Evolutionary conservation across 2,113 vertebrate genomes (phyloP), one percentile per base, ranked within the genome.

Genomic region (Cololabis saira): DNA sequence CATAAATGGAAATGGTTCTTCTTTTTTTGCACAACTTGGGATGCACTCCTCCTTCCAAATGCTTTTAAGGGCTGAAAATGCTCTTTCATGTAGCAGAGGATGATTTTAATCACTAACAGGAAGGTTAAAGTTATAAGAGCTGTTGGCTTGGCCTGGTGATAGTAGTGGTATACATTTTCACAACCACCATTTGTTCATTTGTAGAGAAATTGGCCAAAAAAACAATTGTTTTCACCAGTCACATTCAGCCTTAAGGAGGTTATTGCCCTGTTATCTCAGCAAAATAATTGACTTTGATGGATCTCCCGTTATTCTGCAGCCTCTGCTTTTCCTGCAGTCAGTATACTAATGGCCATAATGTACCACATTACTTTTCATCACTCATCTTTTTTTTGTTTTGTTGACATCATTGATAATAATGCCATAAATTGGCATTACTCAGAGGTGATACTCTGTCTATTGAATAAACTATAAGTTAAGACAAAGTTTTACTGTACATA

Each of bases 291-390:
- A 18, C 76, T 72, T 76, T 78, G 71, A 80, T 76, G 62, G 61
- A 76, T 82, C 24, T 56, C 4, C 56, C 41, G 61, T 73, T 62
- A 54, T 56, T 64, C 65, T 55, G 61, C 67, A 37, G 71, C 67
- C 81, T 64, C 59, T 61, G 52, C 58, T 49, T 70, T 75, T 48
- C 33, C 68, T 74, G 78, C 63, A 70, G 66, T 47, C 67, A 17
- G 37, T 12, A 47, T 17, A 57, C 53, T 82, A 82, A 82, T 73
- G 79, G 72, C 47, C 67, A 77, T 75, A 54, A 54, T 13, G 64
- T 67, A 40, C 56, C 64, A 21, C 21, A 53, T 58, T 45, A 45
- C 61, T 30, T 42, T 17, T 67, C 57, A 69, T 16, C 45, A 70
- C 53, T 27, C 24, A 27, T 27, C 24, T 27, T 27, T 27, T 27